Conservation (phyloP, 2,113 vertebrate genomes). For the Dissostichus mawsoni region DNA sequence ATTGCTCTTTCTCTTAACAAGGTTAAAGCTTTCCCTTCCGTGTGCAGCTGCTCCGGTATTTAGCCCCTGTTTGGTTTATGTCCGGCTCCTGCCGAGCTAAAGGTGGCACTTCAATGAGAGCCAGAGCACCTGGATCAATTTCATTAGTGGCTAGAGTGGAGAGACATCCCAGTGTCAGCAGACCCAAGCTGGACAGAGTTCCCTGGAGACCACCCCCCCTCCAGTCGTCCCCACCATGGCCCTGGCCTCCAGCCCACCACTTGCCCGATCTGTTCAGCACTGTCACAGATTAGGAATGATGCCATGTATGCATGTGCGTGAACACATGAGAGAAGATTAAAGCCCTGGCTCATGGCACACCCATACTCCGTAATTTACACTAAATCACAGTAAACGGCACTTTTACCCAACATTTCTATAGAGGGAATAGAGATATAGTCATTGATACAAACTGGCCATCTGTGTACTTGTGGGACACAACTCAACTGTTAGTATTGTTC, state of each 20-base stretch:
- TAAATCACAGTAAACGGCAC: constrained; percentile 49
- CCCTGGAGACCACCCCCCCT: constrained; percentile 75
- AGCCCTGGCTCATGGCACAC: constrained; percentile 65
- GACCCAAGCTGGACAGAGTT: constrained; percentile 60
- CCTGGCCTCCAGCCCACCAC: constrained; percentile 65
- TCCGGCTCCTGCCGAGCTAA: constrained; percentile 50
- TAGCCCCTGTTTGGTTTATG: constrained; percentile 57
- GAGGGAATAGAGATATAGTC: constrained; percentile 33
- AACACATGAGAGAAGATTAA: constrained; percentile 70
- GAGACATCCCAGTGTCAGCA: constrained; percentile 86
- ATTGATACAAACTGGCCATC: constrained; percentile 57
- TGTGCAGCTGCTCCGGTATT: constrained; percentile 49
- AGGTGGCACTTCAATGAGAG: constrained; percentile 86
- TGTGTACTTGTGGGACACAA: constrained; percentile 42
- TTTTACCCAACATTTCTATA: constrained; percentile 26
- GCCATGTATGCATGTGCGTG: constrained; percentile 60
- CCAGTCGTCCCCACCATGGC: constrained; percentile 23
- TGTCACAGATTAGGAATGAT: constrained; percentile 81
- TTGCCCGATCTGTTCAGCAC: constrained; percentile 78
- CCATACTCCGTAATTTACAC: constrained; percentile 33
- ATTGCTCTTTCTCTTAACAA: constrained; percentile 50
- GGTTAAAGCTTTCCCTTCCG: constrained; percentile 35
- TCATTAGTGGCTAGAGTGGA: constrained; percentile 89
- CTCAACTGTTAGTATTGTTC: constrained; percentile 14
- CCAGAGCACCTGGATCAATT: constrained; percentile 91